These are phyloP conservation scores for Melanerpes formicivorus DNA, from an alignment of 2,113 vertebrate genomes.

Conservation along the genomic window DNA sequence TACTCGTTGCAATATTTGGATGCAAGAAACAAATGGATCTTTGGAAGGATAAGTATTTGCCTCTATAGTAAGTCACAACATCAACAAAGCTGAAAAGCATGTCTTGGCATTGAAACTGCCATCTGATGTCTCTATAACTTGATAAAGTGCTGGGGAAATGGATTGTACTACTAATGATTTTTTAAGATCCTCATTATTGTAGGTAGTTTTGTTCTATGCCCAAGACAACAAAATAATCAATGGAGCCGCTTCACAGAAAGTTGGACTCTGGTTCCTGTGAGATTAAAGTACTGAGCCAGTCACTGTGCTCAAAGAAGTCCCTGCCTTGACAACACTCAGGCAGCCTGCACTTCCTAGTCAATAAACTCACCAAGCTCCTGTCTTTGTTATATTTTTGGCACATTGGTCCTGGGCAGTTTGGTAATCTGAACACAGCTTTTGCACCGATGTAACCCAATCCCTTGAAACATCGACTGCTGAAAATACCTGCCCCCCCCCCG, in stretches of 20 bases:
- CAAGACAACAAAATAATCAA: neutral
- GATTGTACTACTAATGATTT: neutral
- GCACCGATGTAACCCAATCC: neutral
- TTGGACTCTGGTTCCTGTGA: neutral
- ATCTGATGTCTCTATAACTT: neutral
- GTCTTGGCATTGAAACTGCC: neutral
- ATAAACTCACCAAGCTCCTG: neutral
- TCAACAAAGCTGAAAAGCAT: neutral
- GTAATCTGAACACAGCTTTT: neutral
- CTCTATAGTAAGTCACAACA: neutral
- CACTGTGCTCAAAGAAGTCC: neutral
- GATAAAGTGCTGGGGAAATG: neutral
- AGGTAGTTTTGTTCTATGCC: neutral
- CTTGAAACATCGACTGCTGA: neutral
- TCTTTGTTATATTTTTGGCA: neutral
- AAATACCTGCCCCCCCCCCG: neutral
- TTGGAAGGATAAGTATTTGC: neutral
- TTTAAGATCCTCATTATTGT: neutral
- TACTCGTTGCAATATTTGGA: neutral
- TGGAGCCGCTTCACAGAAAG: neutral
- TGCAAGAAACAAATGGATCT: neutral
- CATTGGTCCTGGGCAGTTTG: neutral
- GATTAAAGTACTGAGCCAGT: neutral
- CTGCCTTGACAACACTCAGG: neutral
- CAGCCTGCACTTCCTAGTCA: neutral